A percentile compares a stretch with the other conserved stretches of the same genome.
These are phyloP conservation scores for crab-eating macaque (Macaca fascicularis) DNA, from an alignment of 2,113 vertebrate species.

Conservation along the genomic window T2T-MFA8v1.1 NC_088386.1:114479501-114480000, in stretches of 20 bases:
- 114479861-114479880: conserved; percentile 22
- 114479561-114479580: no score
- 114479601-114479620: not conserved
- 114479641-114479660: not conserved
- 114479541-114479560: no score
- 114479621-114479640: not conserved
- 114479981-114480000: no score
- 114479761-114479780: not conserved
- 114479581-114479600: no score
- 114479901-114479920: not conserved
- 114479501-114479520: no score
- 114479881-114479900: not conserved
- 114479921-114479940: not conserved
- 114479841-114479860: conserved; percentile 24
- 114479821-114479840: not conserved
- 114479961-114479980: no score
- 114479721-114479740: not conserved
- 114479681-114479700: not conserved
- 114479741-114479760: not conserved
- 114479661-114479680: not conserved
- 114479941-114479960: no score
- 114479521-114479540: no score
- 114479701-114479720: not conserved
- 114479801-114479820: conserved; percentile 20
- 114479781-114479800: conserved; percentile 4